Conservation (phyloP, 1,140 invertebrate species). For the Nylanderia fulva region DNA sequence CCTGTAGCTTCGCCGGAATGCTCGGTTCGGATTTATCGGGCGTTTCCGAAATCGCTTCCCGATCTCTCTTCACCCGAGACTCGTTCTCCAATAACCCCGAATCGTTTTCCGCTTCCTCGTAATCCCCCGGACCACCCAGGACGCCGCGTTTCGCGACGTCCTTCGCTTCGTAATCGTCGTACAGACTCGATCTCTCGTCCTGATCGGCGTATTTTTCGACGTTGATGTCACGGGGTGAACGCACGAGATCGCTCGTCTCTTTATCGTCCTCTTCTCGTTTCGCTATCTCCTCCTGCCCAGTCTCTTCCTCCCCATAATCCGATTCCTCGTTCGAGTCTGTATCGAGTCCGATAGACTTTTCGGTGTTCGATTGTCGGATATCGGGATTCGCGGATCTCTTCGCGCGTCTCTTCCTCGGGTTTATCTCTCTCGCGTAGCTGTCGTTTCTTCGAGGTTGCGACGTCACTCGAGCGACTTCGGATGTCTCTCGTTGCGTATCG, state of each 20-base stretch:
- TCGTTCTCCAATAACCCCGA: neutral
- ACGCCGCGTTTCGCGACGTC: conserved; percentile 71
- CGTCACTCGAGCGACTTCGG: neutral
- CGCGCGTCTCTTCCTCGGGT: neutral
- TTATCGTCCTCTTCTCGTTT: conserved; percentile 1
- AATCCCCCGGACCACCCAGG: conserved; percentile 59
- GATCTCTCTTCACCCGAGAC: conserved; percentile 35
- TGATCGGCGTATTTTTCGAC: conserved; percentile 56
- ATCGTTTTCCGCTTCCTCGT: conserved; percentile 64
- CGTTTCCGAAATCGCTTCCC: neutral
- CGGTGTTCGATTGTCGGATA: neutral
- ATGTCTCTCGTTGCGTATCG: conserved; percentile 16
- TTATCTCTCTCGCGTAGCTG: neutral
- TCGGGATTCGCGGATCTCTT: neutral
- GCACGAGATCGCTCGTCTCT: conserved; percentile 17
- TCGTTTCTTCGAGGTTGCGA: neutral
- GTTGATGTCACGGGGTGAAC: neutral
- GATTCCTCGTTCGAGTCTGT: neutral
- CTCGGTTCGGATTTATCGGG: neutral
- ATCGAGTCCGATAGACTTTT: neutral
- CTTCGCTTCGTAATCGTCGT: conserved; percentile 68
- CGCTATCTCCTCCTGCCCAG: conserved; percentile 23
- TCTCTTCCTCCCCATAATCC: conserved; percentile 56
- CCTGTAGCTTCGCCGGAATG: neutral
- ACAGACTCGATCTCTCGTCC: conserved; percentile 58